Conservation (phyloP, 2,888 invertebrate species). For the Epinotia brunnichana region DNA sequence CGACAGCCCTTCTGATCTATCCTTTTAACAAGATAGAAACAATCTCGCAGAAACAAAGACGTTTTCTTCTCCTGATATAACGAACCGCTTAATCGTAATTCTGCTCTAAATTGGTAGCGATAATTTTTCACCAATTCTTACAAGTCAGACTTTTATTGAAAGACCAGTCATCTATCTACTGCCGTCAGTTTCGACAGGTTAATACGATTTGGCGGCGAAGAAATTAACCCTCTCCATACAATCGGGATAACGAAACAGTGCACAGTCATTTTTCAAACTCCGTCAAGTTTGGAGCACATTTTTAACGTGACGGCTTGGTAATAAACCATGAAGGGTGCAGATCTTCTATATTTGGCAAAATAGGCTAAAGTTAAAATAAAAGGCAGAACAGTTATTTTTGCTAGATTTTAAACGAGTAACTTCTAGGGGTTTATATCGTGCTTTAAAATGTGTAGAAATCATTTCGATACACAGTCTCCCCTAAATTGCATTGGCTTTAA, state of each 20-base stretch:
- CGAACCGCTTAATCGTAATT: slow-evolving; percentile 33
- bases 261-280: slow-evolving; percentile 50
- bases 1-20: slow-evolving; percentile 57
- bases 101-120: slow-evolving; percentile 27
- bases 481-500: slow-evolving; percentile 43
- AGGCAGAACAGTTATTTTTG: not conserved
- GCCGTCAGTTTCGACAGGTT: slow-evolving; percentile 54
- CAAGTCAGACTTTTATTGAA: slow-evolving; percentile 47
- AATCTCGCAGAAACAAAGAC: slow-evolving; percentile 18
- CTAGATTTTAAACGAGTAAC: not conserved
- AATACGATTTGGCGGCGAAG: slow-evolving; percentile 51
- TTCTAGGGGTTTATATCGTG: not conserved
- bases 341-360: not conserved
- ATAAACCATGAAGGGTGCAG: slow-evolving; percentile 4
- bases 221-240: slow-evolving; percentile 53
- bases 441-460: slow-evolving; percentile 34
- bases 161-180: slow-evolving; percentile 50
- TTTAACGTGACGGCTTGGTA: slow-evolving; percentile 31
- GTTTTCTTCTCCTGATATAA: slow-evolving; percentile 3
- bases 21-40: slow-evolving; percentile 49
- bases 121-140: slow-evolving; percentile 43
- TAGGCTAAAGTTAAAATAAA: too few species aligned
- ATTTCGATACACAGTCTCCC: slow-evolving; percentile 38
- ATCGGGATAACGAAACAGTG: slow-evolving; percentile 46
- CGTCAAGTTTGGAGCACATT: slow-evolving; percentile 47